phyloP scores from a whole-genome alignment of 1,140 invertebrate species.

The Geopemphigus sp. region DNA sequence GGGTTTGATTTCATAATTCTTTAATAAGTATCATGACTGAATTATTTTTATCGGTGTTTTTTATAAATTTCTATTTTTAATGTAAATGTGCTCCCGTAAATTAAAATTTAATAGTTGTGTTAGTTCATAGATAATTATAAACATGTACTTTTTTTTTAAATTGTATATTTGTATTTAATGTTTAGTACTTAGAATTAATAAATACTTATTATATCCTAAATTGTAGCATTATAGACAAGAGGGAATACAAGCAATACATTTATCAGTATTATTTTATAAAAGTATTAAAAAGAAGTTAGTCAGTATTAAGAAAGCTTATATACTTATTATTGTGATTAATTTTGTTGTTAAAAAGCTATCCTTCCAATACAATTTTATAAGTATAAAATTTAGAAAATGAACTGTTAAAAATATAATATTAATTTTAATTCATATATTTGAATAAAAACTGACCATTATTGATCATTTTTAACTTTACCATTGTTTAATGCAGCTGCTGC shows the following conservation, averaged over 20 bases:
- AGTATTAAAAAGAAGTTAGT: not conserved
- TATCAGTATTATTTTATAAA: not conserved
- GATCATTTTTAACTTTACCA: too few relatives aligned
- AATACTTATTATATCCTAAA: not conserved
- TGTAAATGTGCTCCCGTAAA: not conserved
- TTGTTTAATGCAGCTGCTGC: too few relatives aligned
- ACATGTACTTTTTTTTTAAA: not conserved
- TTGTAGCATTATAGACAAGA: not conserved
- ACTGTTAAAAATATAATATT: too few relatives aligned
- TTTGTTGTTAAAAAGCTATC: not conserved
- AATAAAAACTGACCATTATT: too few relatives aligned
- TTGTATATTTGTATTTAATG: slow-evolving; percentile 6
- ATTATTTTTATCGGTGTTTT: not conserved
- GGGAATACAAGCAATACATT: slow-evolving; percentile 3
- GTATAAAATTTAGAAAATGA: not conserved
- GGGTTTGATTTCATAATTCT: not conserved
- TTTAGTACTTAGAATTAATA: not conserved
- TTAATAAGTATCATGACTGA: slow-evolving; percentile 7
- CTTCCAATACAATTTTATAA: not conserved
- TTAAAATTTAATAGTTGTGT: not conserved
- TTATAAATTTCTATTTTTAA: not conserved
- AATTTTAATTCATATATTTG: too few relatives aligned
- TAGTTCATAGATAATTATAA: not conserved
- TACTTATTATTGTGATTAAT: not conserved
- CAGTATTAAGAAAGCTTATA: not conserved